Base-by-base conservation (phyloP, 2,113 vertebrate species). In the Epinephelus moara region DNA sequence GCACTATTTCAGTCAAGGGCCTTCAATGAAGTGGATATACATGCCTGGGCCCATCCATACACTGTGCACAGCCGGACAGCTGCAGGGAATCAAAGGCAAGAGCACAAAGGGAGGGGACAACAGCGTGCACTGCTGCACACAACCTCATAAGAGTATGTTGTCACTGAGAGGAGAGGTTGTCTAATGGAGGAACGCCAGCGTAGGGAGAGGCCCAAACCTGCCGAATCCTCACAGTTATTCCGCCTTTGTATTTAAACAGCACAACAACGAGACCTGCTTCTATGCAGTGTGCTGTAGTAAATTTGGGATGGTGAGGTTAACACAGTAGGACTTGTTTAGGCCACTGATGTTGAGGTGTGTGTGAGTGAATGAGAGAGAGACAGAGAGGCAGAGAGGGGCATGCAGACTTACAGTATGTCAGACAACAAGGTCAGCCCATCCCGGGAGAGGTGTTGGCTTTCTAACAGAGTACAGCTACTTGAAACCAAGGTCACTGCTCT, bases 181-280 rank as follows among this genome's bases (percentile, higher is more conserved):
- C 91, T 88, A 89, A 94, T 92, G 86, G 91, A 91, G 75, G 42
- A 86, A 94, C 96, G 97, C 96, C 96, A 96, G 95, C 91, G 89
- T 79, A 87, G 80, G 76, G 94, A 94, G 72, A 86, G 78, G 64
- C 70, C 89, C 52, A 72, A 75, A 92, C 88, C 82, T 90, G 88
- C 89, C 83, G 40, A 56, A 3, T 61, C 77, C 57, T 85, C 40
- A 76, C 75, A 90, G 94, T 91, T 89, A 47, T 59, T 60, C 27
- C 6, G 2, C 53, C 70, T 85, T 77, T 86, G 47, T 72, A 75
- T 61, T 75, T 18, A 70, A 79, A 80, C 68, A 62, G 55, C 23
- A 80, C 33, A 80, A 80, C 53, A 72, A 69, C 78, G 33, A 76
- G 23, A 25, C 21, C 40, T 25, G 25, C 60, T 75, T 57, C 71